Evolutionary conservation across 2,888 invertebrate species (phyloP).

Genomic region (Pyralis farinalis): DNA sequence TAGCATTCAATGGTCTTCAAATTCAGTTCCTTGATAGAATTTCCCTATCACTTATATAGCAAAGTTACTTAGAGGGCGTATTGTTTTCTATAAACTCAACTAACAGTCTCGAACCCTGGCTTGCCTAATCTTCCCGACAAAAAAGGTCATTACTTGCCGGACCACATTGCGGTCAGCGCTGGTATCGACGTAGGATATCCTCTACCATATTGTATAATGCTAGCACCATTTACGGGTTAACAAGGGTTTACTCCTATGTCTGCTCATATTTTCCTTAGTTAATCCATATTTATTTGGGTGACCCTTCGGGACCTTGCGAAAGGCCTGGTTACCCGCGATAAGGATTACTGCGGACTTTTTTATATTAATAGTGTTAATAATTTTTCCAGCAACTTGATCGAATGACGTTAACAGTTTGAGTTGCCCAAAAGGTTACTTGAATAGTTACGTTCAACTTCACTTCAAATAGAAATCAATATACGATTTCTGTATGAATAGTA

Average conservation of each 20-base stretch:
- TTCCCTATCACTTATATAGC: no score
- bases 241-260: slow-evolving; percentile 44
- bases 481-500: no score
- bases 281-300: slow-evolving; percentile 73
- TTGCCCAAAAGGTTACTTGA: not conserved
- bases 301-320: slow-evolving; percentile 43
- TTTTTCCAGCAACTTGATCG: slow-evolving; percentile 33
- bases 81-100: no score
- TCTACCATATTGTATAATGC: not conserved
- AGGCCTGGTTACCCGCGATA: slow-evolving; percentile 48
- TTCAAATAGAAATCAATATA: not conserved
- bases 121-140: not conserved
- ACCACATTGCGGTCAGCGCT: not conserved
- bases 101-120: no score
- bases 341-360: slow-evolving; percentile 37
- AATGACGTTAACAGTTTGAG: slow-evolving; percentile 15
- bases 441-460: not conserved
- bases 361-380: slow-evolving; percentile 55
- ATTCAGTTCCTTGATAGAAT: no score
- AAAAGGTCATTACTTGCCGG: not conserved
- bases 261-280: slow-evolving; percentile 59
- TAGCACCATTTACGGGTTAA: slow-evolving; percentile 23
- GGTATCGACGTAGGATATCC: not conserved
- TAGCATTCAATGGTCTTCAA: no score
- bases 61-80: no score